phyloP scores from a whole-genome alignment of 1,140 invertebrate species.

The Ylistrum balloti region DNA sequence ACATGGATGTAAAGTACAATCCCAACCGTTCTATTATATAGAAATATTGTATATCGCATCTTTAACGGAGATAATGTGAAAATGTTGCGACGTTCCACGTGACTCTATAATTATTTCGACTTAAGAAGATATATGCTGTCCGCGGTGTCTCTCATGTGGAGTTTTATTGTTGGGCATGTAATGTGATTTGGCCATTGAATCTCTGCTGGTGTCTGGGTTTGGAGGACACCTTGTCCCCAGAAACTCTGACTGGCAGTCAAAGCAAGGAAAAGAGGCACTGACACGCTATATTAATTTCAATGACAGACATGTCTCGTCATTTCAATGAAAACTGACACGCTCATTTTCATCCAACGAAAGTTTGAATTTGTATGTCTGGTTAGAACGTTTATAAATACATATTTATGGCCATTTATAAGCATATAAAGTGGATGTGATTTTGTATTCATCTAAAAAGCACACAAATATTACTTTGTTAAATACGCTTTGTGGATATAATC shows the following conservation, averaged over 20 bases:
- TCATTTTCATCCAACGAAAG: background rate
- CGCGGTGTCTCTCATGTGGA: background rate
- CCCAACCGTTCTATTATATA: background rate
- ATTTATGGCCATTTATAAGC: too few species aligned
- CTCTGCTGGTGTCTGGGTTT: background rate
- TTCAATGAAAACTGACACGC: background rate
- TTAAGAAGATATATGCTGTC: background rate
- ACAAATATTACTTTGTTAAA: too few species aligned
- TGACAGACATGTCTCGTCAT: slow-evolving; percentile 9
- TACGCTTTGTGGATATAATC: too few species aligned
- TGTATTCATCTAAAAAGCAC: too few species aligned
- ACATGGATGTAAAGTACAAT: background rate
- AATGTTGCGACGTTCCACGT: background rate
- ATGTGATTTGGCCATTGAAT: background rate
- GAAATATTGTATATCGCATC: background rate
- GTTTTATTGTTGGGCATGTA: background rate
- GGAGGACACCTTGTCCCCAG: background rate
- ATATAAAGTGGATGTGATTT: too few species aligned
- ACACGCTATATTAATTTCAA: background rate
- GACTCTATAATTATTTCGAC: background rate
- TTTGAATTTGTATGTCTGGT: background rate
- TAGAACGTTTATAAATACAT: too few species aligned
- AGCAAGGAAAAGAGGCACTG: background rate
- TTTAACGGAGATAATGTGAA: background rate
- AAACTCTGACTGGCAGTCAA: background rate